Evolutionary conservation across 2,888 invertebrate species (phyloP), one percentile per base, ranked within the genome.

Genomic region (Volucella inflata): DNA sequence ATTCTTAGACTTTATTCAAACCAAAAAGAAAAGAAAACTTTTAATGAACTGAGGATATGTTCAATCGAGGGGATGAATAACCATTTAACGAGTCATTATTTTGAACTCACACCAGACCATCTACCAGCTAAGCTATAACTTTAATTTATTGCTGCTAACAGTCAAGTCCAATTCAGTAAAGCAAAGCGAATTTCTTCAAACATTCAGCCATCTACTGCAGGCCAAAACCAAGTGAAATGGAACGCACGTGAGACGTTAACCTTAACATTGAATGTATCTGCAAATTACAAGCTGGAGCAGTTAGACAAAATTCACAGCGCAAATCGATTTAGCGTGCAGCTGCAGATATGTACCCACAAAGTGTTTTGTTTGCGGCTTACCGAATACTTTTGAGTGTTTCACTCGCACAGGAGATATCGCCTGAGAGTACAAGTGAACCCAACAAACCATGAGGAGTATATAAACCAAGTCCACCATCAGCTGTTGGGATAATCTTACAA

Each of bases 371-470:
- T 2, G 51, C 65, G 75, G 46, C 55, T 59, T 38, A 30, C 14
- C 46, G 36, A 46, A 74, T 59, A 12, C 8, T 74, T 68, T 65
- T 64, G 17, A 53, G 30, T 64, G 67, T 80, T 67, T 36, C 51
- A 64, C 62, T 64, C 21, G 62, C 38, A 53, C 79, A 57, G 76
- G 85, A 76, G 85, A 85, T 85, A 85, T 85, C 85, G 80, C 85
- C 72, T 57, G 62, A 68, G 57, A 10, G 67, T 40, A 68, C 76
- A 81, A 40, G 50, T 53, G 75, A 77, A 76, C 76, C 72, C 62
- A 81, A 14, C 81, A 64, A 85, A 85, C 81, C 85, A 77, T 85
- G 85, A 76, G 81, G n/a, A 62, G 85, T 85, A 85, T 85, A 81
- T 57, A 85, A 85, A 46, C 72, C 51, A 36, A 68, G 55, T 50